Evolutionary conservation across 2,888 invertebrate species (phyloP), one percentile per base, ranked within the genome.

Genomic region (Cryptus armator): DNA sequence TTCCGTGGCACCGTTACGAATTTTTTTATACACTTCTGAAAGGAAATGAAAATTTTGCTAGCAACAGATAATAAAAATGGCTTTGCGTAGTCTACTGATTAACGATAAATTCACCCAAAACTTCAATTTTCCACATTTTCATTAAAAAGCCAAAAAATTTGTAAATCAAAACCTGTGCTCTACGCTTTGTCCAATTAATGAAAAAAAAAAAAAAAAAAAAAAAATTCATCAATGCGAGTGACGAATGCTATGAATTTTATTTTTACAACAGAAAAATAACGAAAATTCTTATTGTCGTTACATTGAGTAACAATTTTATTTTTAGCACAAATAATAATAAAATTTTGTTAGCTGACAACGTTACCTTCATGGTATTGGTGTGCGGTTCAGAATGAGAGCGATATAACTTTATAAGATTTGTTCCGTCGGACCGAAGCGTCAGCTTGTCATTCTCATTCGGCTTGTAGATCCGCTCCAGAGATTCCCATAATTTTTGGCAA

Each of bases 361-460:
- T 14, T 79, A 79, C 79, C 79, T 71, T 79, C 79, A 79, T 64
- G 71, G 37, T 53, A 14, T 12, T 43, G n/a, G 51, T 16, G 10
- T 71, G 64, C 37, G 37, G 51, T 29, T 53, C 53, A 2, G 51
- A 71, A 64, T 53, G 12, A 12, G 53, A 71, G 5, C 14, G 16
- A 79, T 79, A 79, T 7, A 37, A 12, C 37, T 79, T 64, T 12
- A 53, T 9, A 29, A 79, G 71, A n/a, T 5, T 66, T 66, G 43
- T 64, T 9, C 53, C 62, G 19, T 53, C 62, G 12, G 16, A 16
- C n/a, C 62, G 12, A 19, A 64, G 62, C 2, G 14, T n/a, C 51
- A n/a, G 43, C 43, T 14, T n/a, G 62, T 51, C 43, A 14, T 24
- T 64, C 4, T 71, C 71, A 29, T 44, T 32, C 10, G 64, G 12